A percentile compares a stretch with the other conserved stretches of the same genome.
Evolutionary conservation across 2,888 invertebrate genomes (phyloP).

Genomic region (Drosophila prostipennis): DNA sequence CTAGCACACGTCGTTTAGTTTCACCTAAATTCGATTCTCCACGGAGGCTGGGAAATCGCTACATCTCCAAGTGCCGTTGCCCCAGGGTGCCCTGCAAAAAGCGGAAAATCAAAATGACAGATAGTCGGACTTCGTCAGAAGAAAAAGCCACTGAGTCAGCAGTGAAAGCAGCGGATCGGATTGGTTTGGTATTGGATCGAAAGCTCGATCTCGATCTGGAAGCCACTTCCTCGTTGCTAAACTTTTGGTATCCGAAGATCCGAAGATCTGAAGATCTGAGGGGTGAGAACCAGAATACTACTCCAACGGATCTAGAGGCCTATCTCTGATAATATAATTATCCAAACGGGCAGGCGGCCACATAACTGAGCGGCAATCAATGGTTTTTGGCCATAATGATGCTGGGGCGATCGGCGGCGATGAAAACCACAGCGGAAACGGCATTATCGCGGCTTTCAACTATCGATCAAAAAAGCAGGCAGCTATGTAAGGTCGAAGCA

Average conservation of each 20-base stretch:
- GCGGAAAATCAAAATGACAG: conserved; percentile 72
- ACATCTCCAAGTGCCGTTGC: conserved; percentile 1
- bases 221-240: conserved; percentile 1
- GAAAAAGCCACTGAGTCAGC: conserved; percentile 39
- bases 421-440: conserved; percentile 68
- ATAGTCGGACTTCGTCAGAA: conserved; percentile 38
- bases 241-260: neutral
- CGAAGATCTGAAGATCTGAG: conserved; percentile 4
- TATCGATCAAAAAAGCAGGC: conserved; percentile 41
- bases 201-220: conserved; percentile 1
- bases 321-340: conserved; percentile 66
- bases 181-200: conserved; percentile 9
- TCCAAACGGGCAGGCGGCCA: conserved; percentile 63
- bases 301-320: neutral
- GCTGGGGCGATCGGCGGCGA: conserved; percentile 40
- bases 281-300: conserved; percentile 36
- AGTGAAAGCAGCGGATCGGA: conserved; percentile 60
- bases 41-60: neutral
- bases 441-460: conserved; percentile 51
- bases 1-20: neutral
- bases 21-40: neutral
- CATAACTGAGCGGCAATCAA: conserved; percentile 52
- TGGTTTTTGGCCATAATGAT: conserved; percentile 37
- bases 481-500: conserved; percentile 64
- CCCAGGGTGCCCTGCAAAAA: conserved; percentile 55